Evolutionary conservation across 2,113 vertebrate species (phyloP), one percentile per base, ranked within the genome.

Genomic region (Mola mola): DNA sequence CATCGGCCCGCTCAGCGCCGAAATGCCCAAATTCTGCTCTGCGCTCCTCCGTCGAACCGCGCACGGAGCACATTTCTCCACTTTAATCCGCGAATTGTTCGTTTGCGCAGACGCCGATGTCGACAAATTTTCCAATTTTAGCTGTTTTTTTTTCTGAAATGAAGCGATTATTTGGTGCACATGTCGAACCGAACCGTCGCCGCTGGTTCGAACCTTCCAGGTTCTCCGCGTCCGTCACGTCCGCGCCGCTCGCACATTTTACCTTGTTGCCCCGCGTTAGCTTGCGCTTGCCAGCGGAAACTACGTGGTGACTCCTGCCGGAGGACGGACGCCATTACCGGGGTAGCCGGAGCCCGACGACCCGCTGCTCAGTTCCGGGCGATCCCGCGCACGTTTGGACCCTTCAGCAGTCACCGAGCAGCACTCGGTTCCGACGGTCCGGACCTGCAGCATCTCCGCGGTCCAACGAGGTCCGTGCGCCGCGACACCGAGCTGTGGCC

Each of bases 271-370:
- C 2, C 1, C 7, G 5, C 38, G 59, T n/a, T 56, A 48, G 70
- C 58, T 51, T 17, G 12, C 2, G 28, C 59, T 65, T 76, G 77
- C 59, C 83, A 86, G 88, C 83, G 88, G 88, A 88, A 85, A 79
- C 87, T 87, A 73, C 73, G 78, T 86, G 78, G 72, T 81, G 88
- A 83, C 87, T 90, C 85, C 88, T 91, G 88, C 88, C 90, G 91
- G 88, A 85, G 83, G 61, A 69, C 59, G 50, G 72, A 15, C 90
- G 91, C 88, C 89, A 90, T 90, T 90, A 87, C 86, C 70, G 81
- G 74, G 87, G 67, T 78, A 72, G 75, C 57, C 41, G 47, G 8
- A 80, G 58, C 43, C 69, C 13, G 29, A 8, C 56, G 65, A 83
- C 71, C 77, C 73, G 69, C 75, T 48, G 61, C 12, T 9, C 6